Base-by-base conservation (phyloP, 92 coral and sea anemone species). In the Bergia sp. region DNA sequence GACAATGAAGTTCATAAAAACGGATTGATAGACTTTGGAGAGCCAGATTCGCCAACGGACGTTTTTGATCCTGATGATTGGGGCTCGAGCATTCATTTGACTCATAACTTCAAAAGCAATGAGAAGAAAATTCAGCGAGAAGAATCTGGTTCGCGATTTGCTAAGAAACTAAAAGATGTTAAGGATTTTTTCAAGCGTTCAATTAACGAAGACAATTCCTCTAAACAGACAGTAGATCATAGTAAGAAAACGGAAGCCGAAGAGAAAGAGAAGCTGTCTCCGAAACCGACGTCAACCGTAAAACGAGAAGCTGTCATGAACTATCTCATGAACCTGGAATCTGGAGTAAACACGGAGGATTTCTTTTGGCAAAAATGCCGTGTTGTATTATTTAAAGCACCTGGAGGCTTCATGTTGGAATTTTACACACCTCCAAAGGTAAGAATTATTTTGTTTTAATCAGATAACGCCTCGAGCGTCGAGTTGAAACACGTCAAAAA, bases 321-420 rank as follows among this genome's bases (percentile, higher is more conserved):
- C 69, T 97, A 94, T 89, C 93, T 97, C 4, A 96, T 97, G 93
- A 97, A 97, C 74, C 85, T 97, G 77, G 99, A 97, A 50, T 92
- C 95, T 18, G 98, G 99, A 16, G 95, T 95, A 49, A 96, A 97
- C 87, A 91, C 98, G 42, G 99, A 97, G 87, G 99, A 97, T 82
- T 97, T 94, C 86, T 97, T 97, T 80, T 97, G 99, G 99, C 99
- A 97, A 89, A 97, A 97, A 90, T 97, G 98, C 45, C 95, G 99
- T 20, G 93, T 97, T 50, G 95, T 97, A 40, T 77, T 97, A 50
- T 91, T 96, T 78, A 97, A 97, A 86, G 99, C 99, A 0, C 99
- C 99, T 13, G 99, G 99, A 40, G 99, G 99, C 44, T 97, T 72
- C 69, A 97, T 97, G 99, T 67, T 97, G 65, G 99, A 97, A 83